Evolutionary conservation across 2,888 invertebrate genomes (phyloP).

Genomic region (Corbicula japonica): DNA sequence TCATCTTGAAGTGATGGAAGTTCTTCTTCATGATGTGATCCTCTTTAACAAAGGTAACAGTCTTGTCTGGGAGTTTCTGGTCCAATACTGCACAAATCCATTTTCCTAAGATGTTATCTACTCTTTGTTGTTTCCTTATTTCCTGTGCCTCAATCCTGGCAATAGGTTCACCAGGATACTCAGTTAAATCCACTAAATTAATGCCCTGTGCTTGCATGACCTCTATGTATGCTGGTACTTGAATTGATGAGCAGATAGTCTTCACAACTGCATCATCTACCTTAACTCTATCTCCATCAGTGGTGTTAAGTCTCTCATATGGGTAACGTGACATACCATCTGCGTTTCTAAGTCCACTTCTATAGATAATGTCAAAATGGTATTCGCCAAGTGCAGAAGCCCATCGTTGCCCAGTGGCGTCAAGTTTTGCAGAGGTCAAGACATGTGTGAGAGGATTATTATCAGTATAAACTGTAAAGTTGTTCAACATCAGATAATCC

Average conservation of each 20-base stretch:
- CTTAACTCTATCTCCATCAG: neutral
- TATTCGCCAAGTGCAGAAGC: slow-evolving; percentile 11
- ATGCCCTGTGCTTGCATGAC: too few relatives aligned
- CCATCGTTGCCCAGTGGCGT: slow-evolving; percentile 21
- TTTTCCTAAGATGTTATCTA: neutral
- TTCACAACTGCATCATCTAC: neutral
- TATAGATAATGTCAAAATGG: slow-evolving; percentile 19
- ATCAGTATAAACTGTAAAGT: slow-evolving; percentile 8
- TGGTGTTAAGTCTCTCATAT: neutral
- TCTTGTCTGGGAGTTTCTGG: neutral
- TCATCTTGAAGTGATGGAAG: neutral
- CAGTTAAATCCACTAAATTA: neutral
- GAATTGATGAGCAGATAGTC: neutral
- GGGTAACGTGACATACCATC: slow-evolving; percentile 13
- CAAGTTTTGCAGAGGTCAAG: slow-evolving; percentile 7
- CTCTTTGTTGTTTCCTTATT: neutral
- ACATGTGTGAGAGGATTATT: slow-evolving; percentile 15
- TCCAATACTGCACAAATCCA: neutral
- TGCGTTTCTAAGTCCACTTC: neutral
- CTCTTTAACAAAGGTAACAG: neutral
- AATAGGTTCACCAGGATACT: neutral
- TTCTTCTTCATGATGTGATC: neutral
- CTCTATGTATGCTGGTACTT: neutral
- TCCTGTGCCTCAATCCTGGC: neutral
- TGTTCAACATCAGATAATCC: slow-evolving; percentile 5